Evolutionary conservation across 2,113 vertebrate species (phyloP).

Genomic region (Fulica atra): DNA sequence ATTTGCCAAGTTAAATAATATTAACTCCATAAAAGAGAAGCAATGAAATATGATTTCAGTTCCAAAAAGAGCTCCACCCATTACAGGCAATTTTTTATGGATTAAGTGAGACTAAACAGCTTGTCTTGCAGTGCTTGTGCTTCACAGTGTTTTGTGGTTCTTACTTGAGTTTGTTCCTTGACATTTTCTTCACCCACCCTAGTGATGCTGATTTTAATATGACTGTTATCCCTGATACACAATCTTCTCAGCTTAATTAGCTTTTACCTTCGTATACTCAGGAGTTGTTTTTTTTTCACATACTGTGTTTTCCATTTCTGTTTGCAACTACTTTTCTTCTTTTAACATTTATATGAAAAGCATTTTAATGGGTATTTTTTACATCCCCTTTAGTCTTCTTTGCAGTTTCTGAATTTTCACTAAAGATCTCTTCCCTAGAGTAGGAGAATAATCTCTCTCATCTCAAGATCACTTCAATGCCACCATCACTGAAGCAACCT

Average conservation of each 20-base stretch:
- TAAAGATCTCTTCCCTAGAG: neutral
- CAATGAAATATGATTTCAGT: neutral
- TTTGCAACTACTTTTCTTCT: neutral
- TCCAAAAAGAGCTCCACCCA: neutral
- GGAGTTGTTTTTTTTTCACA: neutral
- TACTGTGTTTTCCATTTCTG: neutral
- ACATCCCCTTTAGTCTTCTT: neutral
- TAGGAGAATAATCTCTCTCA: neutral
- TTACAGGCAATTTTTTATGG: neutral
- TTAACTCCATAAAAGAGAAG: neutral
- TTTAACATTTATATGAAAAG: neutral
- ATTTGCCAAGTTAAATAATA: neutral
- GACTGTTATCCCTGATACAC: neutral
- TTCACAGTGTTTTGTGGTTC: neutral
- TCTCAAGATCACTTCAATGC: neutral
- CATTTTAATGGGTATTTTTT: neutral
- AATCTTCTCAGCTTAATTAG: neutral
- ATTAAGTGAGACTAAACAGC: neutral
- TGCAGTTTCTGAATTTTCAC: neutral
- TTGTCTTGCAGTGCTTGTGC: neutral
- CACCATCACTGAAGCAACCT: neutral
- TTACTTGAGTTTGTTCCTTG: neutral
- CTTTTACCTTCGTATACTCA: neutral
- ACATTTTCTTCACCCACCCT: neutral
- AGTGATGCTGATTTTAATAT: neutral